Evolutionary conservation across 2,888 invertebrate genomes (phyloP).

Genomic region (Polietes domitor): DNA sequence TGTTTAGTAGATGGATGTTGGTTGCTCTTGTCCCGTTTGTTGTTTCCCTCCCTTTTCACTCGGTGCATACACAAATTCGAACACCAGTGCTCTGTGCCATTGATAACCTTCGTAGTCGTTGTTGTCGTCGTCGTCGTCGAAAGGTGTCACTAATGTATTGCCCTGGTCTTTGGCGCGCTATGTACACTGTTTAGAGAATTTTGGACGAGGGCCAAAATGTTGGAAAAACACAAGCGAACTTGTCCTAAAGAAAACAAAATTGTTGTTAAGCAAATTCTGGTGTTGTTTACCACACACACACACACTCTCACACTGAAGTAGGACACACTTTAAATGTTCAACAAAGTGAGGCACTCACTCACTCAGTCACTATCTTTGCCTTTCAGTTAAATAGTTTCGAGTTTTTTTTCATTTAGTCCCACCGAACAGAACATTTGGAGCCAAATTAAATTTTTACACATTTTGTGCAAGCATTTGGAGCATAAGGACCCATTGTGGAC

Average conservation of each 20-base stretch:
- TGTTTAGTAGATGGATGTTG: neutral
- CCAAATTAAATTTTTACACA: too few species aligned
- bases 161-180: neutral
- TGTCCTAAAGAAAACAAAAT: constrained; percentile 14
- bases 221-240: constrained; percentile 20
- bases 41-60: neutral
- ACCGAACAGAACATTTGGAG: too few species aligned
- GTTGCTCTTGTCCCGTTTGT: neutral
- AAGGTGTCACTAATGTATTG: constrained; percentile 43
- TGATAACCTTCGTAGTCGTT: constrained; percentile 34
- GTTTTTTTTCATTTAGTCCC: too few species aligned
- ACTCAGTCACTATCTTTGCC: neutral
- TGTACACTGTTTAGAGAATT: constrained; percentile 16
- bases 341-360: neutral
- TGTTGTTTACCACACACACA: constrained; percentile 6
- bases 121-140: too few species aligned
- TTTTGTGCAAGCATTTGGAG: too few species aligned
- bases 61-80: constrained; percentile 4
- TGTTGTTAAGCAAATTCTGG: constrained; percentile 13
- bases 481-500: too few species aligned
- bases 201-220: constrained; percentile 17
- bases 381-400: neutral
- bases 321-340: constrained; percentile 14
- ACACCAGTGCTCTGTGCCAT: neutral
- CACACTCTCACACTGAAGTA: neutral